These are phyloP conservation scores for Pao palembangensis DNA, from an alignment of 2,113 vertebrate species.

Conservation along the genomic window DNA sequence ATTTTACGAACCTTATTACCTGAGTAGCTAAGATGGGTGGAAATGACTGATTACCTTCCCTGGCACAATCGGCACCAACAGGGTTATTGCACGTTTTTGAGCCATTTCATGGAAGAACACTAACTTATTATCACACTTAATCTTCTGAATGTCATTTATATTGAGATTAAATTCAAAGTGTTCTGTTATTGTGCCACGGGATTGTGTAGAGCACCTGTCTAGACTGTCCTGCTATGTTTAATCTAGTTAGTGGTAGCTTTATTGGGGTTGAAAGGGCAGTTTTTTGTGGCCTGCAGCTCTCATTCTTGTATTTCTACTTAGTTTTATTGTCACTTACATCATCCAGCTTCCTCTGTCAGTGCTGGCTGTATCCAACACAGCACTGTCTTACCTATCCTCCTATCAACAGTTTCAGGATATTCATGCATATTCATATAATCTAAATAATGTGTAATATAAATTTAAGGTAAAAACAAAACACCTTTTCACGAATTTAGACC, in stretches of 20 bases:
- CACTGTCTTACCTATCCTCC: slow-evolving; percentile 5
- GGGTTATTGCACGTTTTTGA: background rate
- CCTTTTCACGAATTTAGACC: too few species aligned
- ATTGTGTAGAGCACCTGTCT: slow-evolving; percentile 62
- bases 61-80: slow-evolving; percentile 11
- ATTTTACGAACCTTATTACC: slow-evolving; percentile 5
- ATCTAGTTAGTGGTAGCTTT: slow-evolving; percentile 67
- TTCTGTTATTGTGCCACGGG: slow-evolving; percentile 36
- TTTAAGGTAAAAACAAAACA: too few species aligned
- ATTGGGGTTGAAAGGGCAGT: slow-evolving; percentile 44
- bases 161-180: slow-evolving; percentile 4
- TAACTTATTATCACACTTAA: background rate
- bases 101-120: background rate
- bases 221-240: slow-evolving; percentile 59
- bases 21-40: background rate
- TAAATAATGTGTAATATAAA: too few species aligned
- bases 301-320: slow-evolving; percentile 25
- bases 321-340: slow-evolving; percentile 45
- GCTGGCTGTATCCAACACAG: slow-evolving; percentile 14
- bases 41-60: background rate
- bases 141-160: slow-evolving; percentile 16
- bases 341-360: slow-evolving; percentile 22
- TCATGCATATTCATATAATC: too few species aligned
- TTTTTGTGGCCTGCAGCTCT: slow-evolving; percentile 28
- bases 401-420: too few species aligned